Base-by-base conservation (phyloP, 1,140 invertebrate genomes). In the Aphis gossypii region DNA sequence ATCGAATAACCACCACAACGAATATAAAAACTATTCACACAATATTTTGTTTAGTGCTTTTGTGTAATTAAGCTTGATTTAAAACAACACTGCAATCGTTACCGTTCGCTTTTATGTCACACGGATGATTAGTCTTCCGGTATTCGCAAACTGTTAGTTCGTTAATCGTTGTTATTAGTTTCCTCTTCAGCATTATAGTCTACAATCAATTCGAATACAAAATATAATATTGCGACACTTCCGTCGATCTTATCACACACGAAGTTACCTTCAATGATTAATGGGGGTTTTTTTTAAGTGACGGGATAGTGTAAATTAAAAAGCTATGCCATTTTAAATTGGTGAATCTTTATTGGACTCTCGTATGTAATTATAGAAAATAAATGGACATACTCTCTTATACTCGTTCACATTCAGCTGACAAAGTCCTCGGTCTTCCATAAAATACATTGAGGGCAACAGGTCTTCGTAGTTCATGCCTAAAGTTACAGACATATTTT, bases 401-500 rank as follows among this genome's bases (percentile, higher is more conserved):
- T 23, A 92, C n/a, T 82, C 68, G 21, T 7, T 11, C 76, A 23
- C 25, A 20, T 92, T 82, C 21, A 92, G 46, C 23, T 82, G 91
- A 48, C 44, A 76, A 38, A 92, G 25, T 5, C 91, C 44, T 4
- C 30, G 91, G 76, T 83, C 46, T 5, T 35, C 30, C 44, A 92
- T 23, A 92, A 92, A 83, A 44, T 46, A 92, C 18, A 92, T 76
- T 4, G 21, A 48, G 0, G 60, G 30, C n/a, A 92, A 35, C 46
- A 92, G 14, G 14, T 92, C 91, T 48, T 82, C n/a, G 23, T 92
- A 92, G 20, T 84, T 82, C 41, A 84, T 25, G 20, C 46, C 76
- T 38, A 82, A 51, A 51, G n/a, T 18, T 35, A 83, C 3, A 48
- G 91, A 92, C 30, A 92, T 51, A 83, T 92, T 92, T 92, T 48